These are phyloP conservation scores for Coenobita brevimanus DNA, from an alignment of 1,140 invertebrate genomes.

Conservation along the genomic window DNA sequence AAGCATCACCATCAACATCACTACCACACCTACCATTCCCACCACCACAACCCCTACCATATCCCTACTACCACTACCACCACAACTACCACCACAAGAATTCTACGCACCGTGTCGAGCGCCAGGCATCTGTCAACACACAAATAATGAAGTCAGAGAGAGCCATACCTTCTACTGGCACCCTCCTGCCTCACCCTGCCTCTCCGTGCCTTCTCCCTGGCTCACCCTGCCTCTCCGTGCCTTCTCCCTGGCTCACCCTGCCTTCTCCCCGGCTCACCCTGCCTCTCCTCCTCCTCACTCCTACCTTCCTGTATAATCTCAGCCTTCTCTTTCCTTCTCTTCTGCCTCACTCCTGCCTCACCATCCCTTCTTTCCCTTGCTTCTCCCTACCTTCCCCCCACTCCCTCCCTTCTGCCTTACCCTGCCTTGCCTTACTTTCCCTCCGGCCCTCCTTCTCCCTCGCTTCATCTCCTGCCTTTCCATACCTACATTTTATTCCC, in stretches of 20 bases:
- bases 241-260: background rate
- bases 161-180: background rate
- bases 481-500: background rate
- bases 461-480: background rate
- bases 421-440: background rate
- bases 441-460: background rate
- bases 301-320: background rate
- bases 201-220: no score
- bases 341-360: no score
- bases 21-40: no score
- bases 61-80: no score
- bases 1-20: no score
- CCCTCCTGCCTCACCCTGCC: no score
- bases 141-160: no score
- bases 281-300: background rate
- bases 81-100: no score
- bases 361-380: background rate
- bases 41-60: no score
- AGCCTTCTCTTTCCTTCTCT: no score
- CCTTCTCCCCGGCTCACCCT: background rate
- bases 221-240: background rate
- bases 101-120: no score
- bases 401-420: background rate
- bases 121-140: no score
- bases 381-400: background rate